Evolutionary conservation across 2,797 vertebrate species (phyloP).

Genomic region (Bucorvus abyssinicus): DNA sequence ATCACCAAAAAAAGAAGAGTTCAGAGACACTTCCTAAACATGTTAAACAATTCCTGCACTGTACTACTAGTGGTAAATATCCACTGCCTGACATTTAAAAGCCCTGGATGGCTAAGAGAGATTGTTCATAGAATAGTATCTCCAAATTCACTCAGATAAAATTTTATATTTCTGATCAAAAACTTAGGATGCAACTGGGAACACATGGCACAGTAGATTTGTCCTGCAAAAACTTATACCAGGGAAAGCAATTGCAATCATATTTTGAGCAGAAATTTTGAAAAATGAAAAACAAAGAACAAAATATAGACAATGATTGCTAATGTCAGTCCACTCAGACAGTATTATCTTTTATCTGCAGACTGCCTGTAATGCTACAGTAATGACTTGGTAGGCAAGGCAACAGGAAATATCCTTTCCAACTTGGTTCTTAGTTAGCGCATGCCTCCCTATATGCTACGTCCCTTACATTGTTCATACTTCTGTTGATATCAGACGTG

Average conservation of each 20-base stretch:
- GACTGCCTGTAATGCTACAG: not conserved
- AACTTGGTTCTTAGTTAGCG: not conserved
- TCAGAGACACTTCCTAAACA: not conserved
- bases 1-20: not conserved
- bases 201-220: not conserved
- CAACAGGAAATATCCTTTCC: not conserved
- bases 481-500: not conserved
- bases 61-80: not conserved
- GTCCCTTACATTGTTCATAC: not conserved
- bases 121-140: not conserved
- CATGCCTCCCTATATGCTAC: not conserved
- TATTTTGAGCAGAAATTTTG: not conserved
- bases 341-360: not conserved
- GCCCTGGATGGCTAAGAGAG: not conserved
- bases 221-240: not conserved
- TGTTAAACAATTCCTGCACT: not conserved
- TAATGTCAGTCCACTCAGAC: not conserved
- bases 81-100: slow-evolving; percentile 1
- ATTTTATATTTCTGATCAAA: not conserved
- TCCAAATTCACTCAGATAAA: not conserved
- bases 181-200: not conserved
- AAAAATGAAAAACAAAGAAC: slow-evolving; percentile 5
- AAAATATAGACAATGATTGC: not conserved
- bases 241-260: not conserved
- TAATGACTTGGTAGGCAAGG: slow-evolving; percentile 12